A percentile compares a stretch with the other conserved stretches of the same genome.
Conservation (phyloP, 2,797 vertebrate species). For the Synaphobranchus kaupii region DNA sequence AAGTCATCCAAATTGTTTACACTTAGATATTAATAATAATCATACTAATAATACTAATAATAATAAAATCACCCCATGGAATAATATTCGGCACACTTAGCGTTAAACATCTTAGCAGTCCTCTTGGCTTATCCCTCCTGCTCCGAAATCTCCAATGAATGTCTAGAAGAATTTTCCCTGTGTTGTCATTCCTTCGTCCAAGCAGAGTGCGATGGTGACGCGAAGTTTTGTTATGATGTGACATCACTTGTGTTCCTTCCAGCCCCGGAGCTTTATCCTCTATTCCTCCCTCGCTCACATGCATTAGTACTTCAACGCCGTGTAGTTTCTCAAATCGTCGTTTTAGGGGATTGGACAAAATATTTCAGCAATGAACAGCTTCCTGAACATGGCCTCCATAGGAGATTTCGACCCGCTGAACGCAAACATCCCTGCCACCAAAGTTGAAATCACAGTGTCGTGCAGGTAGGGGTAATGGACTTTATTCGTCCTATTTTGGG, state of each 20-base stretch:
- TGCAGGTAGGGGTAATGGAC: constrained; percentile 81
- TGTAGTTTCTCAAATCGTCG: constrained; percentile 36
- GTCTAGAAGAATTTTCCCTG: constrained; percentile 25
- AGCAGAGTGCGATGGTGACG: constrained; percentile 38
- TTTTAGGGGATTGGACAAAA: constrained; percentile 53
- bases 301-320: constrained; percentile 55
- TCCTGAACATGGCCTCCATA: constrained; percentile 83
- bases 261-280: constrained; percentile 28
- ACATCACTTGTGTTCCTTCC: constrained; percentile 62
- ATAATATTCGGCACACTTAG: constrained; percentile 25
- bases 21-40: not conserved
- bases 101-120: constrained; percentile 32
- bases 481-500: constrained; percentile 12
- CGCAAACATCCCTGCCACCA: constrained; percentile 88
- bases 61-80: not conserved
- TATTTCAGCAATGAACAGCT: constrained; percentile 71
- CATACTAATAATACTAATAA: not conserved
- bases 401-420: constrained; percentile 88
- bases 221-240: constrained; percentile 53
- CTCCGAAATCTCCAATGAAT: constrained; percentile 35
- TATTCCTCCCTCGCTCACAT: constrained; percentile 31
- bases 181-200: constrained; percentile 31
- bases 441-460: constrained; percentile 95
- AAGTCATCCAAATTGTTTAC: not conserved
- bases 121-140: not conserved